phyloP scores from a whole-genome alignment of 1,140 invertebrate genomes.

The Pachypsylla venusta region DNA sequence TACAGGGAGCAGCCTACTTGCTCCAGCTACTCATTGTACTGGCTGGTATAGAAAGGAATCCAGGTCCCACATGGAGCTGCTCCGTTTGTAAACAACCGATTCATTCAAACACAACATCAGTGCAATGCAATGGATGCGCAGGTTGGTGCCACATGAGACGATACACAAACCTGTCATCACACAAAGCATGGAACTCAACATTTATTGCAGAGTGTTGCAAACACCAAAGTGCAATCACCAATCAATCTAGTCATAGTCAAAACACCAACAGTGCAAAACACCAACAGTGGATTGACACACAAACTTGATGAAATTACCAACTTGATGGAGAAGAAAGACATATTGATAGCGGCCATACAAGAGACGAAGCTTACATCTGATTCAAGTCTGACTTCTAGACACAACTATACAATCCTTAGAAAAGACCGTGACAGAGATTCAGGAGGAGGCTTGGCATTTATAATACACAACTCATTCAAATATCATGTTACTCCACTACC shows the following conservation, averaged over 20 bases:
- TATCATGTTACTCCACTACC: background rate
- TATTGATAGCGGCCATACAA: background rate
- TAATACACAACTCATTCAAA: slow-evolving; percentile 3
- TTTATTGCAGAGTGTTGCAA: background rate
- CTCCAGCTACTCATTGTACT: background rate
- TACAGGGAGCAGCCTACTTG: no score
- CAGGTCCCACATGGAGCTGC: background rate
- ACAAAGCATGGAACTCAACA: background rate
- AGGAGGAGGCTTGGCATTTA: slow-evolving; percentile 6
- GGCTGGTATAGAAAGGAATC: background rate
- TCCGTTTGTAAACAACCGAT: background rate
- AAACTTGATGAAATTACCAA: slow-evolving; percentile 7
- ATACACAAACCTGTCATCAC: background rate
- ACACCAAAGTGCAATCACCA: no score
- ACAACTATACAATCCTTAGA: background rate
- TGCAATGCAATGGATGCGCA: background rate
- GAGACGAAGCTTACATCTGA: background rate
- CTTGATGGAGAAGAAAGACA: background rate
- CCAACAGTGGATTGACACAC: background rate
- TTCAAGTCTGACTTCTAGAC: background rate
- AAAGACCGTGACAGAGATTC: background rate
- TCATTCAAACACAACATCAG: background rate
- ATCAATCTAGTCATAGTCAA: background rate
- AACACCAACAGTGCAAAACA: slow-evolving; percentile 5
- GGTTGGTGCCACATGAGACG: background rate